phyloP scores from a whole-genome alignment of 2,888 invertebrate species.

The Melolontha melolontha region DNA sequence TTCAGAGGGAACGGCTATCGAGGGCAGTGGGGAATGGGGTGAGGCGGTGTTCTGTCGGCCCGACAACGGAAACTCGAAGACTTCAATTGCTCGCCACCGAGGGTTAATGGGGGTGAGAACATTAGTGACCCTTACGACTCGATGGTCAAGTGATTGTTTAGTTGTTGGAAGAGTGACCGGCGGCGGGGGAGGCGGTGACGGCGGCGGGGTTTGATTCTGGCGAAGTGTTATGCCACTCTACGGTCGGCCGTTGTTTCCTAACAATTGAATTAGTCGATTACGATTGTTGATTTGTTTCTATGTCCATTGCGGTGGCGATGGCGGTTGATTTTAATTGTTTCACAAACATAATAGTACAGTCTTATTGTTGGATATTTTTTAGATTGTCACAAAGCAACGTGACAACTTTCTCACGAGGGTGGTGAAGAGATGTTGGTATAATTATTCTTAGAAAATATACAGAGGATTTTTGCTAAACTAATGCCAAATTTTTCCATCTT shows the following conservation, averaged over 20 bases:
- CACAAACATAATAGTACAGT: background rate
- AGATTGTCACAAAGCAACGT: too few species aligned
- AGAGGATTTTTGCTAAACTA: too few species aligned
- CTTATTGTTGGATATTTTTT: too few species aligned
- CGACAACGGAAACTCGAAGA: constrained; percentile 8
- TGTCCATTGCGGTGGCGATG: background rate
- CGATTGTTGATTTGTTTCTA: constrained; percentile 33
- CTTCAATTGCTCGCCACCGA: constrained; percentile 37
- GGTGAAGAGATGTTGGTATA: too few species aligned
- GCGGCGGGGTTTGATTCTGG: background rate
- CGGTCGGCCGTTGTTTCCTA: constrained; percentile 31
- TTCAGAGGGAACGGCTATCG: background rate
- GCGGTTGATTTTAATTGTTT: constrained; percentile 23
- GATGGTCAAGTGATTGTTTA: constrained; percentile 41
- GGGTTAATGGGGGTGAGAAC: constrained; percentile 39
- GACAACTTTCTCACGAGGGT: too few species aligned
- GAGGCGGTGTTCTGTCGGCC: too few species aligned
- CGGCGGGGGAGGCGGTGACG: background rate
- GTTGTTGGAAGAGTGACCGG: constrained; percentile 15
- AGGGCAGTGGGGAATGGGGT: too few species aligned
- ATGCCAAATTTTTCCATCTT: too few species aligned
- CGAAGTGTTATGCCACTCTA: constrained; percentile 20
- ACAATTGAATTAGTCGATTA: constrained; percentile 34
- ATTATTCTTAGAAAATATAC: too few species aligned
- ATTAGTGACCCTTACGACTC: constrained; percentile 42